These are phyloP conservation scores for Tetrapedia diversipes DNA, from an alignment of 2,888 invertebrate genomes.

Conservation along the genomic window DNA sequence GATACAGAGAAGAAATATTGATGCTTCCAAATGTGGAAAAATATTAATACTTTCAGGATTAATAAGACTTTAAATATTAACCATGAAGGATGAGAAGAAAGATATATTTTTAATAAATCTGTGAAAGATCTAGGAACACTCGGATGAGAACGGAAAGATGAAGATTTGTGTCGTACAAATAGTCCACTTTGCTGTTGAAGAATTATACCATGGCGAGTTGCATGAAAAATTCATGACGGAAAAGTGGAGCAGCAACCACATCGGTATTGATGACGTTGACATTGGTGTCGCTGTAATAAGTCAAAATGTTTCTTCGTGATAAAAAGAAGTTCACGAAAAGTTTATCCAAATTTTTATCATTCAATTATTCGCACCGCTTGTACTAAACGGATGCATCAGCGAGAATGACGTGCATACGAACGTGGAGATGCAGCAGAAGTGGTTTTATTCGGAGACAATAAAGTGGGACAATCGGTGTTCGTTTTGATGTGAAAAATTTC, in stretches of 20 bases:
- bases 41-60: too few relatives aligned
- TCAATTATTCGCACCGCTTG: too few relatives aligned
- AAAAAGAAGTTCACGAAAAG: background rate
- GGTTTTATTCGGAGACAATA: background rate
- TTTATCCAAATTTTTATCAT: background rate
- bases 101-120: too few relatives aligned
- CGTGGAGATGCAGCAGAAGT: background rate
- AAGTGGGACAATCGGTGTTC: conserved; percentile 8
- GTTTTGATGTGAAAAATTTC: conserved; percentile 6
- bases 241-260: conserved; percentile 4
- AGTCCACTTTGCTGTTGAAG: background rate
- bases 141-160: background rate
- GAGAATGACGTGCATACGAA: background rate
- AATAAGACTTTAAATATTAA: too few relatives aligned
- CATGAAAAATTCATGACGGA: conserved; percentile 20
- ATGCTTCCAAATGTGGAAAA: too few relatives aligned
- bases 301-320: background rate
- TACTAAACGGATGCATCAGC: too few relatives aligned
- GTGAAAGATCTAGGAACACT: too few relatives aligned
- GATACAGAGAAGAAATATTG: too few relatives aligned
- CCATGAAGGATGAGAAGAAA: too few relatives aligned
- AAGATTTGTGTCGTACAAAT: background rate
- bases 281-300: background rate
- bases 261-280: background rate
- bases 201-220: background rate